A percentile compares a stretch with the other conserved stretches of the same genome.
Evolutionary conservation across 2,888 invertebrate species (phyloP).

Genomic region (Odontomyia ornata): DNA sequence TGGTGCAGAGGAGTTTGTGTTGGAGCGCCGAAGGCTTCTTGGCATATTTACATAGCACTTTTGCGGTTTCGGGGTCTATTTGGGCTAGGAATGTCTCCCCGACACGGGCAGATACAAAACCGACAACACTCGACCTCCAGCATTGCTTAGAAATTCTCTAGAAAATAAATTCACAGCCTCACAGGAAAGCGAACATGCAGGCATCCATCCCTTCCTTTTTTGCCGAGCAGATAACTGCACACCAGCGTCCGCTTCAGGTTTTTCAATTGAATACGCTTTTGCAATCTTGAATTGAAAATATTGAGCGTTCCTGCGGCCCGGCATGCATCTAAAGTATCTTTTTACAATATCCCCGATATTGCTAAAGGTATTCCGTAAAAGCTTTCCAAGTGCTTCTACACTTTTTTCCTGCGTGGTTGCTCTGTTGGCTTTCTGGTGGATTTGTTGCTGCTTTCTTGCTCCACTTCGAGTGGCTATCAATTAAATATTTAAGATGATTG

Average conservation of each 20-base stretch:
- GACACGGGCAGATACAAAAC: not conserved
- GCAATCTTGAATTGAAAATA: conserved; percentile 3
- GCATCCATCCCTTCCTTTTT: not conserved
- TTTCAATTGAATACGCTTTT: conserved; percentile 6
- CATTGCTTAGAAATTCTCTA: not conserved
- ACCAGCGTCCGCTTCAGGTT: not conserved
- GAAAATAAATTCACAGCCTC: not conserved
- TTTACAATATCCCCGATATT: not conserved
- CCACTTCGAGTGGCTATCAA: conserved; percentile 6
- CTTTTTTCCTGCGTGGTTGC: not conserved
- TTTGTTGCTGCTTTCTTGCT: not conserved
- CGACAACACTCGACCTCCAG: not conserved
- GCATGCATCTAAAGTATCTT: not conserved
- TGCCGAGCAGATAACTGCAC: not conserved
- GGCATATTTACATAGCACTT: not conserved
- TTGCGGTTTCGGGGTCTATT: not conserved
- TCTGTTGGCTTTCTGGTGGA: not conserved
- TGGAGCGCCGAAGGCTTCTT: not conserved
- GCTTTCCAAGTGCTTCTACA: conserved; percentile 2
- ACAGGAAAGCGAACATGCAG: not conserved
- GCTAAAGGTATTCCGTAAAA: not conserved
- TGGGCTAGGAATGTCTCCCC: not conserved
- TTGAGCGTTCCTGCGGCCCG: not conserved
- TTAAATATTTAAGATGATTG: conserved; percentile 24
- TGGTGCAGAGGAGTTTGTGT: not conserved